Evolutionary conservation across 2,113 vertebrate species (phyloP), one percentile per base, ranked within the genome.

Genomic region (Plecotus auritus): DNA sequence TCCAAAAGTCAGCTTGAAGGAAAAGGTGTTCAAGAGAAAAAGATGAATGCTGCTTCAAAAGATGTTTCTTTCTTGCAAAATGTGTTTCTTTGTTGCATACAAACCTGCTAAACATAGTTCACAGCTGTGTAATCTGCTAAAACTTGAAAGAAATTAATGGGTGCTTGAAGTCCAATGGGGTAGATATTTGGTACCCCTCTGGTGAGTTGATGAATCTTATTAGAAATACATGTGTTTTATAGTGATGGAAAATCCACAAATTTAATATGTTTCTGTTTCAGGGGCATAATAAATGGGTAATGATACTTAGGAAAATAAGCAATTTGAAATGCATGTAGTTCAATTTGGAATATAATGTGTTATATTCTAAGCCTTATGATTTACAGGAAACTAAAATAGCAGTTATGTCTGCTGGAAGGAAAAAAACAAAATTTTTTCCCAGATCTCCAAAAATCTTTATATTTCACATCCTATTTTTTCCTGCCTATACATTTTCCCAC

Each of bases 191-290:
- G 9, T 59, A 76, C 13, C 14, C 14, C 7, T 54, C 37, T 74
- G 30, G 26, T 54, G 42, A 85, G 32, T 28, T 81, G 12, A 86
- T 81, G 12, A 86, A 49, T 9, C 7, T 42, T 85, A 83, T 64
- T 69, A 88, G 49, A 91, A 51, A 78, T 54, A 40, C 10, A 77
- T 17, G 10, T 13, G 28, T 88, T 95, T 77, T 77, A 61, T 5
- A 84, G 8, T 66, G 87, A 47, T 26, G 45, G 51, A 20, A 85
- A 94, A 93, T 13, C 0, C 23, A 87, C n/a, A 76, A 26, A n/a
- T 84, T 80, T 87, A 88, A 94, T 92, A 73, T 59, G 35, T 69
- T 95, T 85, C 32, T 42, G n/a, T 86, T 89, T 92, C 45, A 95
- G 47, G 32, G 23, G 9, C 74, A 37, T 12, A 74, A 30, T 85